Conservation (phyloP, 2,113 vertebrate genomes). For the Sterna hirundo region DNA sequence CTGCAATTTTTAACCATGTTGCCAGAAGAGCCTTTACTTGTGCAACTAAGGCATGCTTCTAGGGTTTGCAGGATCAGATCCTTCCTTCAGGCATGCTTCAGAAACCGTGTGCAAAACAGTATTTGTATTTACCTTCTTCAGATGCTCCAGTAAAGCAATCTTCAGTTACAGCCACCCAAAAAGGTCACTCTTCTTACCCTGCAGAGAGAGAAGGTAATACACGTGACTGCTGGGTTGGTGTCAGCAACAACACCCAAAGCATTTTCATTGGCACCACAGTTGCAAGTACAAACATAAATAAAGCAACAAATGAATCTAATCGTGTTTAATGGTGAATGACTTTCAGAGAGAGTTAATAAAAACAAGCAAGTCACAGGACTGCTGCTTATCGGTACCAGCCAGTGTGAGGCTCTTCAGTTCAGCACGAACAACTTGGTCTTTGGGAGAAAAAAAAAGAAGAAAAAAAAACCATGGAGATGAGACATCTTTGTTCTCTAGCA, state of each 20-base stretch:
- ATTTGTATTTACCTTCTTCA: constrained; percentile 87
- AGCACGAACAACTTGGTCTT: constrained; percentile 47
- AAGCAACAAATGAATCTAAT: constrained; percentile 62
- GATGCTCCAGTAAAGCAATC: constrained; percentile 89
- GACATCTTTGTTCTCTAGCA: constrained; percentile 49
- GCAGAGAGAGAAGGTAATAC: constrained; percentile 79
- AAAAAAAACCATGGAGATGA: constrained; percentile 35
- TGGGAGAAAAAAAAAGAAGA: not conserved
- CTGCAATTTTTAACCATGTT: not conserved
- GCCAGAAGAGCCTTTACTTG: not conserved
- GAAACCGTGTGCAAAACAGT: not conserved
- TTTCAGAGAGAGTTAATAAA: constrained; percentile 69
- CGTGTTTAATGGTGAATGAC: constrained; percentile 54
- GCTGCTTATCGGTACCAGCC: constrained; percentile 56
- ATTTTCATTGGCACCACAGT: constrained; percentile 57
- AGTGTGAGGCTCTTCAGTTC: constrained; percentile 47
- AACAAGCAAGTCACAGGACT: constrained; percentile 63
- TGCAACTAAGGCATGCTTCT: rapidly evolving
- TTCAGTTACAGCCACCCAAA: constrained; percentile 85
- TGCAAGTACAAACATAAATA: constrained; percentile 59
- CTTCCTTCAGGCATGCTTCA: not conserved
- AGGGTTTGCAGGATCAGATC: not conserved
- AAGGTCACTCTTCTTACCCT: constrained; percentile 90
- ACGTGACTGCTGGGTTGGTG: constrained; percentile 71
- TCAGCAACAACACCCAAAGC: constrained; percentile 35